Evolutionary conservation across 1,140 invertebrate species (phyloP).

Genomic region (Caenorhabditis briggsae): DNA sequence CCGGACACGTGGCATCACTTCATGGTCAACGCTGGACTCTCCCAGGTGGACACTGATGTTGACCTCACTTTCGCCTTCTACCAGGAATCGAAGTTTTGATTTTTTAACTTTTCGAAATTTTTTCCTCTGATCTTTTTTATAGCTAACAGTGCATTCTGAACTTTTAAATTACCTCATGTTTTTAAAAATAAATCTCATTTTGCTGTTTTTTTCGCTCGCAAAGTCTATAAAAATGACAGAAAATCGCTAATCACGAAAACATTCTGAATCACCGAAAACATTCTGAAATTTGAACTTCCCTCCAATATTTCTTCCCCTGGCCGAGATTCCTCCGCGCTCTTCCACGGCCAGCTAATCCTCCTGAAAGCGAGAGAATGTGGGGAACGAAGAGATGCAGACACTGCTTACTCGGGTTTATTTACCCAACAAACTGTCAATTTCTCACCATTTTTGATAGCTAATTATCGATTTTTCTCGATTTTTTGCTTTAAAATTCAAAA

Average conservation of each 20-base stretch:
- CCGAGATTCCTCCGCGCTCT: background rate
- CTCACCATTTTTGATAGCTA: background rate
- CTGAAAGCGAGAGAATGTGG: background rate
- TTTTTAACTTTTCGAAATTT: background rate
- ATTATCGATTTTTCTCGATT: background rate
- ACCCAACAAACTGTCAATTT: slow-evolving; percentile 35
- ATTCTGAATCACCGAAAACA: background rate
- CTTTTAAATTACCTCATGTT: background rate
- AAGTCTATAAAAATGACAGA: too few relatives aligned
- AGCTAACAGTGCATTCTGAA: background rate
- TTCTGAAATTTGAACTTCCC: background rate
- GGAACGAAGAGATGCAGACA: background rate
- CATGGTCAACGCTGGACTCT: slow-evolving; percentile 34
- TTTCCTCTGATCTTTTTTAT: background rate
- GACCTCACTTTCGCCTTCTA: slow-evolving; percentile 47
- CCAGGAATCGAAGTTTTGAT: slow-evolving; percentile 40
- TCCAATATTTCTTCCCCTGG: background rate
- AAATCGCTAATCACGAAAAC: background rate
- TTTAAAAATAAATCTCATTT: background rate
- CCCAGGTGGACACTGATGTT: background rate
- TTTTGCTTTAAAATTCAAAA: background rate
- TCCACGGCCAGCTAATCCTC: slow-evolving; percentile 2
- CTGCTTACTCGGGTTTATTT: slow-evolving; percentile 13
- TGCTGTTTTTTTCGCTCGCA: background rate
- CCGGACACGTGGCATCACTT: slow-evolving; percentile 48